phyloP scores from a whole-genome alignment of 2,888 invertebrate species.

The Ectemnius continuus region DNA sequence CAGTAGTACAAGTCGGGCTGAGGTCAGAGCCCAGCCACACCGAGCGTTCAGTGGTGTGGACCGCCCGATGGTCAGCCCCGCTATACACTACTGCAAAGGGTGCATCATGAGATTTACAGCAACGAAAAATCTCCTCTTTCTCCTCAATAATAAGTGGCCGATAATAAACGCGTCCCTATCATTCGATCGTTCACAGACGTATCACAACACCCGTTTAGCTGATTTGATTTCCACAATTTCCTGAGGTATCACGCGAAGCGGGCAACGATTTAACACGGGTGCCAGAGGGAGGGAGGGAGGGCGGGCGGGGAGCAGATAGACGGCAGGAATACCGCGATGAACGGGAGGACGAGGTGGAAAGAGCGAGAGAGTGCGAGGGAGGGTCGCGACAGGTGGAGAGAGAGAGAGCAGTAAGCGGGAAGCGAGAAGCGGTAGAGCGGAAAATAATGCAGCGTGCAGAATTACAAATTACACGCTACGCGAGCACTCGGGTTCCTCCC shows the following conservation, averaged over 20 bases:
- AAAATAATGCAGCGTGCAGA: slow-evolving; percentile 69
- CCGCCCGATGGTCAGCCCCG: too few relatives aligned
- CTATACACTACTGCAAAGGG: too few relatives aligned
- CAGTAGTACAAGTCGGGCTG: too few relatives aligned
- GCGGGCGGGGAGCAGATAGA: background rate
- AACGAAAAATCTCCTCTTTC: too few relatives aligned
- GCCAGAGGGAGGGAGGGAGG: slow-evolving; percentile 5
- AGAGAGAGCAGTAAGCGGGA: slow-evolving; percentile 48
- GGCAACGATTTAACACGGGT: slow-evolving; percentile 52
- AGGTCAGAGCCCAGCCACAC: slow-evolving; percentile 15
- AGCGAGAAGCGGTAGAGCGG: slow-evolving; percentile 59
- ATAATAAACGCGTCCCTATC: slow-evolving; percentile 38
- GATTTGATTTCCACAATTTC: slow-evolving; percentile 60
- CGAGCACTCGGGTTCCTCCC: slow-evolving; percentile 49
- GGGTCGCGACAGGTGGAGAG: slow-evolving; percentile 35
- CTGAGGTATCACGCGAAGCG: slow-evolving; percentile 46
- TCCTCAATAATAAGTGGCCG: background rate
- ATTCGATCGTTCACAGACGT: slow-evolving; percentile 32
- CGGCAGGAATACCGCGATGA: slow-evolving; percentile 9
- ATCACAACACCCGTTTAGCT: slow-evolving; percentile 49
- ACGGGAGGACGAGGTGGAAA: background rate
- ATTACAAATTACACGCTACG: slow-evolving; percentile 71
- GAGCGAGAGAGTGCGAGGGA: background rate
- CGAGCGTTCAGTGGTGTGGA: too few relatives aligned
- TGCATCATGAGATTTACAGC: too few relatives aligned